Base-by-base conservation (phyloP, 2,113 vertebrate species). In the Garra rufa region DNA sequence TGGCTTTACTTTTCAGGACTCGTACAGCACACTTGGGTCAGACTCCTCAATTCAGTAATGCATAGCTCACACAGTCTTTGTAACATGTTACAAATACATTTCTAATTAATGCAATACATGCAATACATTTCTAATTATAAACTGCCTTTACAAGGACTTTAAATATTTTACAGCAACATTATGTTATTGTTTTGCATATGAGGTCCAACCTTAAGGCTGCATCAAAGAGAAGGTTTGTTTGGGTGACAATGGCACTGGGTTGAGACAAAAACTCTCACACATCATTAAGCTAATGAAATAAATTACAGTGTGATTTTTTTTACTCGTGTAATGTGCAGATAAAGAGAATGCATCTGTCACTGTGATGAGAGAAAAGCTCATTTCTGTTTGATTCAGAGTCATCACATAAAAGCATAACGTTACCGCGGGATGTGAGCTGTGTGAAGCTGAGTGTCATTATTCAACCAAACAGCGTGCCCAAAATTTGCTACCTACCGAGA, bases 321-420 rank as follows among this genome's bases (percentile, higher is more conserved):
- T 59, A 13, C n/a, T 44, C 0, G 8, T 79, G 55, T 28, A 44
- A 28, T 79, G 55, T 79, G 55, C n/a, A 63, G 55, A 61, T 44
- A 61, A 43, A 44, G 38, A 61, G 8, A 61, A 44, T 11, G 76
- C 8, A 63, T 43, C 30, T n/a, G n/a, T 26, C 59, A 65, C 24
- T 30, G 15, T 11, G 26, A 80, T 81, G 43, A 48, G 44, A 46
- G 43, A 81, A 81, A 48, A 79, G 38, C 61, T 77, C 6, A 38
- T 76, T 76, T 55, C 28, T 52, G 26, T 80, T 65, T 65, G 43
- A 65, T 80, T 65, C 30, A 0, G 43, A 28, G 11, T 48, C 76
- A 28, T 61, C 34, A 34, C 52, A 43, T 59, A 77, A 59, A 26
- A 67, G 67, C 34, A 67, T 34, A 67, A 30, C 15, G 41, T 44